Evolutionary conservation across 2,797 vertebrate species (phyloP).

Genomic region (Brachyalestes nurse): DNA sequence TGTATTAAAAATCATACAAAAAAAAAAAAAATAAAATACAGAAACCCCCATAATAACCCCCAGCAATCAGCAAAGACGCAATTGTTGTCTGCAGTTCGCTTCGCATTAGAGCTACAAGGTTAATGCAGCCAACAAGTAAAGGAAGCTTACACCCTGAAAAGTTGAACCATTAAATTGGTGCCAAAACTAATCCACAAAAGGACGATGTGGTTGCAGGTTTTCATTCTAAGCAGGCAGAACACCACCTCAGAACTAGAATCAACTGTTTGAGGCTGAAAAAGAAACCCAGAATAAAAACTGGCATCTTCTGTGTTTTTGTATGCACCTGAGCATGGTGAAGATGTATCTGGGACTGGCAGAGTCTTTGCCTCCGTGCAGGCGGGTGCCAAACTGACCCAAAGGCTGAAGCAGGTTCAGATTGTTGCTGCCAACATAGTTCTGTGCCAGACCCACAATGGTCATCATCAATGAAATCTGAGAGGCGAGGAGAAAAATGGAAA

Average conservation of each 20-base stretch:
- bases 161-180: no score
- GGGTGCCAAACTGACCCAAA: slow-evolving; percentile 95
- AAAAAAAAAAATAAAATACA: no score
- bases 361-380: slow-evolving; percentile 95
- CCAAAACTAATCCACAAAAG: no score
- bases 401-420: slow-evolving; percentile 95
- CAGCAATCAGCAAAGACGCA: no score
- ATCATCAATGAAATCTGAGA: slow-evolving; percentile 91
- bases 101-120: no score
- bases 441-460: slow-evolving; percentile 95
- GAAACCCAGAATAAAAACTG: no score
- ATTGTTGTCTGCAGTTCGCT: no score
- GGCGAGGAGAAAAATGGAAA: neutral
- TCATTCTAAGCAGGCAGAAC: neutral
- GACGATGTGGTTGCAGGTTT: neutral
- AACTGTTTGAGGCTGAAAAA: neutral
- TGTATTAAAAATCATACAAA: no score
- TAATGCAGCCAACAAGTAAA: no score
- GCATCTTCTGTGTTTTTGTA: neutral
- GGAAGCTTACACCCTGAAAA: no score
- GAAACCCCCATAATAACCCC: no score
- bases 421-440: slow-evolving; percentile 98
- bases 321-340: slow-evolving; percentile 97
- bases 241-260: neutral
- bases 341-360: slow-evolving; percentile 99